Base-by-base conservation (phyloP, 2,888 invertebrate species). In the Diadegma fenestrale region DNA sequence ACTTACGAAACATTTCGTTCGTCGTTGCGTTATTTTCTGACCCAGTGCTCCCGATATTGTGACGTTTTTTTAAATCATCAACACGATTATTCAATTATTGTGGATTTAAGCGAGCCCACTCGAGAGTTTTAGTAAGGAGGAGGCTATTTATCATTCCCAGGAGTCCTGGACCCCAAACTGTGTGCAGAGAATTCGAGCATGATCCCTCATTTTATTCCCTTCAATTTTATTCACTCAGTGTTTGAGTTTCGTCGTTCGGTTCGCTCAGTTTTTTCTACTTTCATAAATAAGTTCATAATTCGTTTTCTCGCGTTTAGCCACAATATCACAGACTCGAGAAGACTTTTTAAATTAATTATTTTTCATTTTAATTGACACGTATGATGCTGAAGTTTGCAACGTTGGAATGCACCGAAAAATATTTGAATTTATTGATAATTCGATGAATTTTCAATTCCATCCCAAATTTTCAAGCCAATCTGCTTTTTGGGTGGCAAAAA, bases 161-260 rank as follows among this genome's bases (percentile, higher is more conserved):
- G 58, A 6, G 14, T 71, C 6, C 33, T 66, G 51, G n/a, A 37
- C 12, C 26, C 22, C 12, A 51, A 8, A 33, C 63, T 17, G 41
- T 77, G 64, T 48, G 83, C 66, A 45, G 79, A 79, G 80, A 72
- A 79, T 82, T 80, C 76, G 83, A 64, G 77, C 22, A n/a, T 37
- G 6, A 19, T 54, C 37, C 19, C 14, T 71, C 37, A 51, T n/a
- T 54, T 51, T n/a, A 7, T 30, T 54, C 19, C n/a, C 10, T 41
- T 19, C 8, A 30, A 10, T 12, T 4, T 71, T 14, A 12, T n/a
- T 14, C 12, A 8, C 19, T 51, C 51, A 19, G 33, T 22, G 33
- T n/a, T 71, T 14, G 7, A 51, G 19, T 51, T 48, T 37, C 48
- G 33, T 14, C 19, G 19, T n/a, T 54, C 22, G 51, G n/a, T 33